Evolutionary conservation across 2,888 invertebrate species (phyloP).

Genomic region (Epinotia brunnichana): DNA sequence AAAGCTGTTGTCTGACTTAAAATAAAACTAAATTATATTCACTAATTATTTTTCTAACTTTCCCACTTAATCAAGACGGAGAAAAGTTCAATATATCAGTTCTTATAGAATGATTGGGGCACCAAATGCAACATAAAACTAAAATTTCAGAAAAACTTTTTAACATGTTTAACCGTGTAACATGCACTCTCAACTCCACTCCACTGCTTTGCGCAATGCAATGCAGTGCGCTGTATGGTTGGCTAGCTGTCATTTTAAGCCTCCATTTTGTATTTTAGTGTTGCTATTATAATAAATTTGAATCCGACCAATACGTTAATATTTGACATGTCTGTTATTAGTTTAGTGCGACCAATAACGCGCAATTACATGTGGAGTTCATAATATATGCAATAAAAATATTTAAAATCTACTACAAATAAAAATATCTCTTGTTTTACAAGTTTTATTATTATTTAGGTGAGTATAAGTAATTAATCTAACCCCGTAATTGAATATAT

Average conservation of each 20-base stretch:
- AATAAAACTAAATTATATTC: slow-evolving; percentile 84
- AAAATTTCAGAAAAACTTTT: slow-evolving; percentile 88
- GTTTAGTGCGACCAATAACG: slow-evolving; percentile 33
- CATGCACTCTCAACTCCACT: slow-evolving; percentile 80
- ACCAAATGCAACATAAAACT: slow-evolving; percentile 88
- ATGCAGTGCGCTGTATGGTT: slow-evolving; percentile 76
- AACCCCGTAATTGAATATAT: not conserved
- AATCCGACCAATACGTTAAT: too few relatives aligned
- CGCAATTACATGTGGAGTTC: not conserved
- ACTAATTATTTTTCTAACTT: slow-evolving; percentile 77
- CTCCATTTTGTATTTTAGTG: slow-evolving; percentile 66
- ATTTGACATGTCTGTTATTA: too few relatives aligned
- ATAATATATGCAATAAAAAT: not conserved
- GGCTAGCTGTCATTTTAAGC: slow-evolving; percentile 53
- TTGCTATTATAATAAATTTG: slow-evolving; percentile 51
- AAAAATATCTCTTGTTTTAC: not conserved
- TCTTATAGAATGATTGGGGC: slow-evolving; percentile 87
- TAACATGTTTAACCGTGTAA: slow-evolving; percentile 86
- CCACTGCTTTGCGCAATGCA: slow-evolving; percentile 75
- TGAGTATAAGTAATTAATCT: not conserved
- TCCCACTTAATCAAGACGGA: slow-evolving; percentile 89
- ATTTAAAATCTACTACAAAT: too few relatives aligned
- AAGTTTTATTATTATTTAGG: not conserved
- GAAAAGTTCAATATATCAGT: slow-evolving; percentile 89
- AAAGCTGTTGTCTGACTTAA: slow-evolving; percentile 62